Base-by-base conservation (phyloP, 1,140 invertebrate genomes). In the Hylaeus anthracinus region DNA sequence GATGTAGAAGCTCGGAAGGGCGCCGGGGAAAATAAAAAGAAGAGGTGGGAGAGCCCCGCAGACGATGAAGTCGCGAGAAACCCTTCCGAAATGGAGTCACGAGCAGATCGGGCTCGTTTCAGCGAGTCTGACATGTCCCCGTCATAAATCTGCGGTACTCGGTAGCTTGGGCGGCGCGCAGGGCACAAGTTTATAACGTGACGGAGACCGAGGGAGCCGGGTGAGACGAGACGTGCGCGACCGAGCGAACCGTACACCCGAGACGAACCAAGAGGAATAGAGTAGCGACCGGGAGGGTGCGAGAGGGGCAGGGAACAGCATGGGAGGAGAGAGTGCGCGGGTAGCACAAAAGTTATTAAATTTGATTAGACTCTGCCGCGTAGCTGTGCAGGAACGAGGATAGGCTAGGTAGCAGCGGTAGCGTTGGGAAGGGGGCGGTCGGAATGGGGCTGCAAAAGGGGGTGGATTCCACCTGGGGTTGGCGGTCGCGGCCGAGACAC, bases 341-440 rank as follows among this genome's bases (percentile, higher is more conserved):
- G 78, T 65, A 87, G 83, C 88, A 90, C 91, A 91, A 93, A 93
- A 92, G 92, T 92, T 93, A 92, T 93, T 92, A 92, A 92, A 93
- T 92, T 92, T 92, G 92, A 93, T 93, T 92, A 92, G 91, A 92
- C 86, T 92, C 83, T 81, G 86, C 85, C 86, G 88, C 90, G 90
- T 89, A 91, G 90, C 84, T 86, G 89, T 72, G 58, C 65, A 61
- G 74, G 55, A 69, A 69, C 71, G 66, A 79, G 86, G 85, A 71
- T 72, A 72, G 82, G 84, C n/a, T 48, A 72, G 78, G 58, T 61
- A 75, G 45, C 45, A 48, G 74, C 77, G 81, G 76, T 72, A 84
- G 83, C 78, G 84, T 85, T 26, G 26, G 26, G 26, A 26, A 79
- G 81, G 88, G 82, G 85, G 74, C 66, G 81, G 85, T 72, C 66